A percentile compares a stretch with the other conserved stretches of the same genome.
phyloP scores from a whole-genome alignment of 2,888 invertebrate species.

The Netelia melanura region DNA sequence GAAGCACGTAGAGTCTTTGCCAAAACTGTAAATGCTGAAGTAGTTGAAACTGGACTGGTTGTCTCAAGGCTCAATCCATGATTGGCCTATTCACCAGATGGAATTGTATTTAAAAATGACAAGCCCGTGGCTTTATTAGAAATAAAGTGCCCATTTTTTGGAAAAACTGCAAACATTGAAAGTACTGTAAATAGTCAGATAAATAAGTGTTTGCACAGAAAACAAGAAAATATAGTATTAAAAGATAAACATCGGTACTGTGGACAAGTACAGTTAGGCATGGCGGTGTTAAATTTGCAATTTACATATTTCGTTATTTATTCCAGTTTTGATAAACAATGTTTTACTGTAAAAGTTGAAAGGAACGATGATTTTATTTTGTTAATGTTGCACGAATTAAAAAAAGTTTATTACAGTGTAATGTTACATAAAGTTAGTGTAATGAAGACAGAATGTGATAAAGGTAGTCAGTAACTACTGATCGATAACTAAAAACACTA shows the following conservation, averaged over 20 bases:
- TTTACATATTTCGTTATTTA: slow-evolving; percentile 58
- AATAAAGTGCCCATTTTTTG: slow-evolving; percentile 73
- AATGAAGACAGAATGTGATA: background rate
- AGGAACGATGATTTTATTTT: slow-evolving; percentile 50
- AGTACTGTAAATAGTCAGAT: slow-evolving; percentile 54
- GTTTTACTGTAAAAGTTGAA: slow-evolving; percentile 36
- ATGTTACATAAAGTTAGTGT: slow-evolving; percentile 53
- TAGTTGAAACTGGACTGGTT: slow-evolving; percentile 70
- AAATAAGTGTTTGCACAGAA: slow-evolving; percentile 48
- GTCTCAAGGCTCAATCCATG: slow-evolving; percentile 70
- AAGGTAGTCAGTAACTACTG: background rate
- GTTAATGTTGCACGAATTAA: slow-evolving; percentile 53
- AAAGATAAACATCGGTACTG: slow-evolving; percentile 63
- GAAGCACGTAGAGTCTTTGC: slow-evolving; percentile 64
- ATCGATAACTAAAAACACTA: slow-evolving; percentile 9
- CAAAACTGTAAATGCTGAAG: slow-evolving; percentile 30
- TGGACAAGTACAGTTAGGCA: slow-evolving; percentile 66
- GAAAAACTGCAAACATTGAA: slow-evolving; percentile 62
- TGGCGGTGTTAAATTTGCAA: slow-evolving; percentile 58
- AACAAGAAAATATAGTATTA: slow-evolving; percentile 44
- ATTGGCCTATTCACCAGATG: slow-evolving; percentile 73
- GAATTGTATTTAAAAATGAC: slow-evolving; percentile 64
- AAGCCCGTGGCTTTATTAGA: slow-evolving; percentile 70
- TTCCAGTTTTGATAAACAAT: slow-evolving; percentile 53
- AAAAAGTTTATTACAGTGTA: slow-evolving; percentile 46